Conservation (phyloP, 2,113 vertebrate genomes). For the Pimephales promelas region DNA sequence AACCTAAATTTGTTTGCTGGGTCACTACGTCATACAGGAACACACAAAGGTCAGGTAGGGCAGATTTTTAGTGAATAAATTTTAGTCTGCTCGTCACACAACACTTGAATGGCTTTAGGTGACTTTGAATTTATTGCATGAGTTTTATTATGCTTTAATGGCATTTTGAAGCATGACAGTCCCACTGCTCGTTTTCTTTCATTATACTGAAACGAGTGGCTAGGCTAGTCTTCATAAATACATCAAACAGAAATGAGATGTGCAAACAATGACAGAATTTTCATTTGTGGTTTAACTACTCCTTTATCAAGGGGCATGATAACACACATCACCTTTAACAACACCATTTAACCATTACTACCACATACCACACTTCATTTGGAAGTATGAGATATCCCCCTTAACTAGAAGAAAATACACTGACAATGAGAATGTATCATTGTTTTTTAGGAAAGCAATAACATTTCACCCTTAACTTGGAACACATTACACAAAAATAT, state of each 20-base stretch:
- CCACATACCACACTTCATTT: background rate
- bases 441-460: background rate
- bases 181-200: background rate
- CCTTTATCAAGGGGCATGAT: background rate
- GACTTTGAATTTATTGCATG: too few relatives aligned
- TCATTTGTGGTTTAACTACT: background rate
- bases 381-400: too few relatives aligned
- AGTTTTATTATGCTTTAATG: background rate
- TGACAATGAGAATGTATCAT: background rate
- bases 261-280: background rate
- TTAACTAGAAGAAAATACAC: background rate
- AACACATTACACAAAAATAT: background rate
- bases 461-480: background rate
- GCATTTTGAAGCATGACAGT: background rate
- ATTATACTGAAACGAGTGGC: background rate
- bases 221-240: background rate
- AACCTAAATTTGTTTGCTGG: too few relatives aligned
- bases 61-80: too few relatives aligned
- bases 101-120: too few relatives aligned
- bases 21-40: too few relatives aligned
- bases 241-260: background rate
- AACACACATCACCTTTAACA: slow-evolving; percentile 1
- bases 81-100: too few relatives aligned
- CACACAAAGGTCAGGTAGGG: too few relatives aligned
- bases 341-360: background rate